A percentile compares a stretch with the other conserved stretches of the same genome.
phyloP scores from a whole-genome alignment of 1,140 invertebrate species.

The Drosophila baimaii region DNA sequence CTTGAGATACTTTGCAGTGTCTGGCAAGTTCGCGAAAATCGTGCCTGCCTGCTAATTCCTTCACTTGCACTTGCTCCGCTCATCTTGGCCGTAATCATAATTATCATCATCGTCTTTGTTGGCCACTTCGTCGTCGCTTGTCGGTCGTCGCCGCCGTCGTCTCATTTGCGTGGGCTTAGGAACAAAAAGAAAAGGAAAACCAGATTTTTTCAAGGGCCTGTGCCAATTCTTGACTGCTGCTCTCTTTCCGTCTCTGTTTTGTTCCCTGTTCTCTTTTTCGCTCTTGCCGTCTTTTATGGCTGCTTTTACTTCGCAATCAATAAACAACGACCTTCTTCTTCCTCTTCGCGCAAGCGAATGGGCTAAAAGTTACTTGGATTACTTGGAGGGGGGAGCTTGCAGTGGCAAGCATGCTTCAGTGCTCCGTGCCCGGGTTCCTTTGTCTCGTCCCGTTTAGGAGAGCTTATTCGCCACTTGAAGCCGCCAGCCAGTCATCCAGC shows the following conservation, averaged over 20 bases:
- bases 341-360: slow-evolving; percentile 24
- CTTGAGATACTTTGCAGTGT: slow-evolving; percentile 3
- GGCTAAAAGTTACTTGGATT: slow-evolving; percentile 46
- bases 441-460: slow-evolving; percentile 48
- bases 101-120: slow-evolving; percentile 32
- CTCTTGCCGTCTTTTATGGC: slow-evolving; percentile 43
- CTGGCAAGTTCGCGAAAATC: background rate
- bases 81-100: slow-evolving; percentile 28
- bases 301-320: slow-evolving; percentile 67
- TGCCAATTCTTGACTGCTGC: slow-evolving; percentile 67
- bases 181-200: slow-evolving; percentile 19
- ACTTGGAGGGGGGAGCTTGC: slow-evolving; percentile 21
- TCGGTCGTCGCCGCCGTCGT: slow-evolving; percentile 22
- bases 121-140: slow-evolving; percentile 35
- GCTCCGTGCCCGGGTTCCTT: slow-evolving; percentile 28
- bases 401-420: slow-evolving; percentile 15
- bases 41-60: slow-evolving; percentile 29
- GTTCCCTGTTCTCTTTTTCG: slow-evolving; percentile 14
- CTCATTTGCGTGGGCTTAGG: slow-evolving; percentile 72
- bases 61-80: slow-evolving; percentile 52
- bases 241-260: slow-evolving; percentile 52
- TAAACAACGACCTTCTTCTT: slow-evolving; percentile 74
- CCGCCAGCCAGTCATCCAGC: slow-evolving; percentile 25
- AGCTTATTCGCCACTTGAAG: slow-evolving; percentile 52
- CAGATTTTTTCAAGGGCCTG: slow-evolving; percentile 73